A percentile compares a stretch with the other conserved stretches of the same genome.
Conservation (phyloP, 2,797 vertebrate genomes). For the Telmatherina bonti region DNA sequence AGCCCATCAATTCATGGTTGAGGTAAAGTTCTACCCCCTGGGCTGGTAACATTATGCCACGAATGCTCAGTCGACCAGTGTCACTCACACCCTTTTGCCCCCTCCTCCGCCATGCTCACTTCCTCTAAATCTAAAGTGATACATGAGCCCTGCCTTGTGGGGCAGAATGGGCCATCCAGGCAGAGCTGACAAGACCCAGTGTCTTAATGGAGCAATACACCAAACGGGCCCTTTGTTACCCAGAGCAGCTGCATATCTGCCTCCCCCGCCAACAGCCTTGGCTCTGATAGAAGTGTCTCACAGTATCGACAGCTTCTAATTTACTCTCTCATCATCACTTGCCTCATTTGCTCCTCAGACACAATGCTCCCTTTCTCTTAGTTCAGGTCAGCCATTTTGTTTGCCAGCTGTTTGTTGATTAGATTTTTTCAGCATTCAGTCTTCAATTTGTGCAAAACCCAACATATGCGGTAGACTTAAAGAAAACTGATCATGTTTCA, state of each 20-base stretch:
- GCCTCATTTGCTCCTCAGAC: slow-evolving; percentile 78
- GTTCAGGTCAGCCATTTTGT: slow-evolving; percentile 78
- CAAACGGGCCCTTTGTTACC: slow-evolving; percentile 75
- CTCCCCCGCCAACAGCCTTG: slow-evolving; percentile 74
- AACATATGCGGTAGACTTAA: slow-evolving; percentile 58
- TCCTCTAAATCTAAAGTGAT: slow-evolving; percentile 73
- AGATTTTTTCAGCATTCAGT: slow-evolving; percentile 59
- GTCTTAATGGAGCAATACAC: slow-evolving; percentile 81
- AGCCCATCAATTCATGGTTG: slow-evolving; percentile 78
- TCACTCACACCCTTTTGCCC: slow-evolving; percentile 72
- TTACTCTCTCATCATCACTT: slow-evolving; percentile 83
- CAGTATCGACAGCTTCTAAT: slow-evolving; percentile 81
- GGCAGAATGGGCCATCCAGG: slow-evolving; percentile 73
- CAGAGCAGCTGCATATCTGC: slow-evolving; percentile 76
- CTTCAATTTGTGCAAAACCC: slow-evolving; percentile 55
- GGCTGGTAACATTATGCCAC: slow-evolving; percentile 76
- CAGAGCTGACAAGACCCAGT: slow-evolving; percentile 79
- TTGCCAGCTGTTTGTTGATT: slow-evolving; percentile 75
- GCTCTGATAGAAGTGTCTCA: slow-evolving; percentile 79
- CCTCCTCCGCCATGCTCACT: slow-evolving; percentile 60
- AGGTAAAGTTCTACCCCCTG: slow-evolving; percentile 75
- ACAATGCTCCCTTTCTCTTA: slow-evolving; percentile 78
- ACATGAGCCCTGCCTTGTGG: slow-evolving; percentile 75
- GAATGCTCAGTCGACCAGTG: slow-evolving; percentile 79
- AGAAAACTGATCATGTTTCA: slow-evolving; percentile 59